phyloP scores from a whole-genome alignment of 2,113 vertebrate genomes.

The Sapajus apella region DNA sequence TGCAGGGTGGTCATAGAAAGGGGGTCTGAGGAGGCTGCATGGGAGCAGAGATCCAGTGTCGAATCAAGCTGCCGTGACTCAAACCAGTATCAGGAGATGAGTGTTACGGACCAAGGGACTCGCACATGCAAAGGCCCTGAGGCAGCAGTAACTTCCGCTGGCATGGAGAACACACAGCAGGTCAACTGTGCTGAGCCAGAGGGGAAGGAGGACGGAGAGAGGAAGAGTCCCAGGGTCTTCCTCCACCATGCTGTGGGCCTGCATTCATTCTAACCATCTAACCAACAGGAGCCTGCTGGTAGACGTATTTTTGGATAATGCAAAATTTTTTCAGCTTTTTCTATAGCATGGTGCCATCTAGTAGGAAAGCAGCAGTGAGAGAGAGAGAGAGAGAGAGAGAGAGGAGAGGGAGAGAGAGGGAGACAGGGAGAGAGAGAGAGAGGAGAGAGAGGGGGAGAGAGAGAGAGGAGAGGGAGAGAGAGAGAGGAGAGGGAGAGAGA shows the following conservation, averaged over 20 bases:
- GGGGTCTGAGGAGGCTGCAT: not conserved
- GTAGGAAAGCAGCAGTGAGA: not conserved
- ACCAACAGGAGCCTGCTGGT: not conserved
- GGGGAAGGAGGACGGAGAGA: not conserved
- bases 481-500: no score
- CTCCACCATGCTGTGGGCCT: not conserved
- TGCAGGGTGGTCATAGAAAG: not conserved
- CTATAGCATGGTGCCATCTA: not conserved
- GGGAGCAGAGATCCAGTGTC: not conserved
- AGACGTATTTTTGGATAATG: not conserved
- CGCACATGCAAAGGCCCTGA: not conserved
- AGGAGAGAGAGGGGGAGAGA: no score
- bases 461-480: no score
- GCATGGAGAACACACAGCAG: not conserved
- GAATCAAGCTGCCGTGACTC: not conserved
- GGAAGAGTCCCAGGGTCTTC: not conserved
- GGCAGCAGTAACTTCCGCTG: not conserved
- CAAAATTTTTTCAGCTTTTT: not conserved
- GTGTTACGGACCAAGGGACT: not conserved
- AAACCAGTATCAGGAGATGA: not conserved
- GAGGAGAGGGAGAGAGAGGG: no score
- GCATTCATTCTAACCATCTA: not conserved
- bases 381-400: not conserved
- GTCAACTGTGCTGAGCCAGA: not conserved
- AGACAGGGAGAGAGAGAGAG: no score